Evolutionary conservation across 2,113 vertebrate genomes (phyloP).

Genomic region (Eurystomus gularis): DNA sequence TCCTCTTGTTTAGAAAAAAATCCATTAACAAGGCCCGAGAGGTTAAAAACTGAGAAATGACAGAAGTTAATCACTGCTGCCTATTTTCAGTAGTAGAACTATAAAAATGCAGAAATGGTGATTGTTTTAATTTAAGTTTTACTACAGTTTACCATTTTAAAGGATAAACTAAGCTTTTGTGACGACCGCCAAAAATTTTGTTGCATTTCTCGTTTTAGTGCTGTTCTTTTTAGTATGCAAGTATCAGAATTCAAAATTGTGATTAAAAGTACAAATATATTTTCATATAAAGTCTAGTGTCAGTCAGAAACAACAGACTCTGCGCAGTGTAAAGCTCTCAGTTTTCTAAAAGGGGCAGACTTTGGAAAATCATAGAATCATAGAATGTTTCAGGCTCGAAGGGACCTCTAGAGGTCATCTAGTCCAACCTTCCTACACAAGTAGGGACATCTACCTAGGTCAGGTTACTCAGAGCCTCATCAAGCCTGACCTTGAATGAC

Average conservation of each 20-base stretch:
- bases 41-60: constrained; percentile 7
- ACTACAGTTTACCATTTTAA: neutral
- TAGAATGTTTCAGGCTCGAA: too few species aligned
- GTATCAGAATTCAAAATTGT: neutral
- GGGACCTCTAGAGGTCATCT: too few species aligned
- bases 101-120: neutral
- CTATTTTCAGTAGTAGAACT: neutral
- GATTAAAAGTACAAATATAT: neutral
- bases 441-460: too few species aligned
- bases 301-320: neutral
- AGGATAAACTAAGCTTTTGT: neutral
- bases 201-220: neutral
- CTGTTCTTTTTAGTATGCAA: neutral
- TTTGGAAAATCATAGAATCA: too few species aligned
- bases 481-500: too few species aligned
- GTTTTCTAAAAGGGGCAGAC: neutral
- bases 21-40: neutral
- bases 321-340: neutral
- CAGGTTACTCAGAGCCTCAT: too few species aligned
- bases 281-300: neutral
- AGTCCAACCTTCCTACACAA: too few species aligned
- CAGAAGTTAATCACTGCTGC: neutral
- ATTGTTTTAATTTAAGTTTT: neutral
- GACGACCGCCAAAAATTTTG: neutral
- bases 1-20: neutral